A percentile compares a stretch with the other conserved stretches of the same genome.
Conservation (phyloP, 2,797 vertebrate genomes). For the Argentina silus region DNA sequence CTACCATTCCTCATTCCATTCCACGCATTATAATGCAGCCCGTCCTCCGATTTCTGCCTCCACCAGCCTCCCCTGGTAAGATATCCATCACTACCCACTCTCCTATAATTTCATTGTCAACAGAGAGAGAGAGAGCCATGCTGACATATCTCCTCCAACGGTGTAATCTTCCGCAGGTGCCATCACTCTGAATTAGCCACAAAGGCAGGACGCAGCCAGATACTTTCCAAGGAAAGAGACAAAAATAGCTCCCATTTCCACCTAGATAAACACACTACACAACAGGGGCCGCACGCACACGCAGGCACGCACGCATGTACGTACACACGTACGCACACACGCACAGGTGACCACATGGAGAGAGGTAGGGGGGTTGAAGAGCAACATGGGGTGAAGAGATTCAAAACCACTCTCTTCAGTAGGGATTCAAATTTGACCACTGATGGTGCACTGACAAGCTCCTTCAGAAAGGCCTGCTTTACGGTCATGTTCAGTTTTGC, state of each 20-base stretch:
- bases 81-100: slow-evolving; percentile 6
- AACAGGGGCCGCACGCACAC: slow-evolving; percentile 12
- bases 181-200: slow-evolving; percentile 54
- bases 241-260: slow-evolving; percentile 57
- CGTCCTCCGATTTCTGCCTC: too few relatives aligned
- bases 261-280: slow-evolving; percentile 43
- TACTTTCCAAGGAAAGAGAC: slow-evolving; percentile 55
- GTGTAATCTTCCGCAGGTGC: slow-evolving; percentile 52
- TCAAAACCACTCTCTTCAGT: too few relatives aligned
- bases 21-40: too few relatives aligned
- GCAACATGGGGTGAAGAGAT: background rate
- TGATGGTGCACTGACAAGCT: too few relatives aligned
- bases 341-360: slow-evolving; percentile 16
- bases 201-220: slow-evolving; percentile 44
- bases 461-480: too few relatives aligned
- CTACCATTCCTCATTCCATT: too few relatives aligned
- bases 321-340: background rate
- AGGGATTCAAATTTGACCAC: too few relatives aligned
- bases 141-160: slow-evolving; percentile 29
- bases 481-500: too few relatives aligned
- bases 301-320: background rate
- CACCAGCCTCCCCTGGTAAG: background rate
- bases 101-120: slow-evolving; percentile 33
- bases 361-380: slow-evolving; percentile 5
- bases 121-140: slow-evolving; percentile 35